phyloP scores from a whole-genome alignment of 1,140 invertebrate species.

The Drosophila repletoides region DNA sequence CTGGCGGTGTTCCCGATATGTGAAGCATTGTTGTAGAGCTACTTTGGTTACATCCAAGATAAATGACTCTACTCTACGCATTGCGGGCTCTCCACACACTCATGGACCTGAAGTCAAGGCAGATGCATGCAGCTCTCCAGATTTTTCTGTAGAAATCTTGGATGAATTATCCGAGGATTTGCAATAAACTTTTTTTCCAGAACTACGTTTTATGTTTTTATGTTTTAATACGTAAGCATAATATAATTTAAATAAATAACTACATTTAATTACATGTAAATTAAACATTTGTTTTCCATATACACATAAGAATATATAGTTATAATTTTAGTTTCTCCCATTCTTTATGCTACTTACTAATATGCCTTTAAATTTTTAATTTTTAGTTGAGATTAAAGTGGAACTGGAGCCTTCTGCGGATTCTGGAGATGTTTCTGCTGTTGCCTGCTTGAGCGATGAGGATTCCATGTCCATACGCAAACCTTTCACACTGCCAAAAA shows the following conservation, averaged over 20 bases:
- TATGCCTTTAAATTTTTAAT: background rate
- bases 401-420: conserved; percentile 30
- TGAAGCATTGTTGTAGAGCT: conserved; percentile 76
- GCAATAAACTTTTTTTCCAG: conserved; percentile 31
- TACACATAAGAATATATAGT: conserved; percentile 2
- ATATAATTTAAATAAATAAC: conserved; percentile 48
- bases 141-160: conserved; percentile 62
- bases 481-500: conserved; percentile 66
- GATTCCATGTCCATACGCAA: conserved; percentile 60
- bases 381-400: conserved; percentile 59
- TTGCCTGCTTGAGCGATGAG: conserved; percentile 52
- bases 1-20: conserved; percentile 80
- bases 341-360: conserved; percentile 31
- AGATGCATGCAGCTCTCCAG: conserved; percentile 47
- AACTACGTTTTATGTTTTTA: background rate
- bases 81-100: conserved; percentile 74
- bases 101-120: conserved; percentile 70
- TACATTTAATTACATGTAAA: background rate
- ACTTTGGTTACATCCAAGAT: conserved; percentile 78
- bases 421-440: conserved; percentile 9
- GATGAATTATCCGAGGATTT: conserved; percentile 60
- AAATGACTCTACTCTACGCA: conserved; percentile 58
- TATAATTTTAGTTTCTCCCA: background rate
- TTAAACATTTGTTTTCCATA: background rate
- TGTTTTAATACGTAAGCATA: conserved; percentile 8